Evolutionary conservation across 1,140 invertebrate species (phyloP), one percentile per base, ranked within the genome.

Genomic region (Magallana angulata): DNA sequence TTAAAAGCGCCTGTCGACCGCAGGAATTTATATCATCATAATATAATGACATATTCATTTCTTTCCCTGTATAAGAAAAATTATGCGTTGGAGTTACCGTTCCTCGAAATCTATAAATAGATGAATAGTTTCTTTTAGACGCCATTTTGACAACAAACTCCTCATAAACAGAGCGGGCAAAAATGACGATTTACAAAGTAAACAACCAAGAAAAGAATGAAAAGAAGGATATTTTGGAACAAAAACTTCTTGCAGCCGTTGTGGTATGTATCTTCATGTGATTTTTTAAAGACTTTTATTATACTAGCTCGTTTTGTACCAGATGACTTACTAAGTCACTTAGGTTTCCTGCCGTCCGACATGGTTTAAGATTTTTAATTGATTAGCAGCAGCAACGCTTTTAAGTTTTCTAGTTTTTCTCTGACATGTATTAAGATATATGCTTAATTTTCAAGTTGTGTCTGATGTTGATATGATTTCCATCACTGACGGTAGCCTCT

Each of bases 171-270:
- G 68, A 36, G 24, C 30, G 36, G 24, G 30, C 24, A 30, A 76
- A 76, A 36, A 76, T 76, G 68, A 76, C 68, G 68, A 76, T 76
- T 76, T 76, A 76, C 24, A 76, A 76, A 76, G 68, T 76, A 30
- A 76, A 76, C 24, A 76, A 76, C 14, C 68, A 76, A 30, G 68
- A 76, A 24, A 76, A 76, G 68, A 76, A 76, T 76, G 68, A 76
- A 12, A 76, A 76, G 68, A 76, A 76, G 68, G 68, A 76, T 76
- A 76, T 76, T 76, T 30, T 76, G 11, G 68, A 76, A 76, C 68
- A 76, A 30, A 76, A 76, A 24, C 68, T 76, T 12, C 68, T 76
- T 76, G 68, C 68, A 30, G 68, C 68, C 30, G 68, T 76, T 36
- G 68, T 76, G 68, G 68, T 76, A 76, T 18, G 68, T 76, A 76